Conservation (phyloP, 2,113 vertebrate genomes). For the Salminus brasiliensis region DNA sequence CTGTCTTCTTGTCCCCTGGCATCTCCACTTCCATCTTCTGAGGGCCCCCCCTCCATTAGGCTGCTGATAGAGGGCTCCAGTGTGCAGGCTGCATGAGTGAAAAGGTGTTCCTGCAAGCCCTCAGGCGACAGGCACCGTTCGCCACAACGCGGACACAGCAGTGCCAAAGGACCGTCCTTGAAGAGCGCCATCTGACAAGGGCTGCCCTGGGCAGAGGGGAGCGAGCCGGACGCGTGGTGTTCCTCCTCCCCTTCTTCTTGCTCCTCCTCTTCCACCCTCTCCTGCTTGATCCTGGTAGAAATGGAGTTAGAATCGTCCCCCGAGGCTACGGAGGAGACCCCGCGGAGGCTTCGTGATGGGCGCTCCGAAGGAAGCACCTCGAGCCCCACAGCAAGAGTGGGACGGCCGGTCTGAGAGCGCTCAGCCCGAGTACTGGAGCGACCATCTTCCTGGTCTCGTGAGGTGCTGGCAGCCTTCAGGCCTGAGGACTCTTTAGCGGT, state of each 20-base stretch:
- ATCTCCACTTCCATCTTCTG: slow-evolving; percentile 65
- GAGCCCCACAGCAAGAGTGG: slow-evolving; percentile 83
- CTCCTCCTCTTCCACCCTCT: slow-evolving; percentile 80
- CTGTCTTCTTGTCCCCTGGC: slow-evolving; percentile 65
- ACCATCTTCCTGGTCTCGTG: slow-evolving; percentile 60
- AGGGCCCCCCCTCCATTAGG: slow-evolving; percentile 78
- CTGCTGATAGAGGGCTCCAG: slow-evolving; percentile 75
- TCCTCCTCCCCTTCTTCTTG: slow-evolving; percentile 68
- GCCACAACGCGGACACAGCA: slow-evolving; percentile 91
- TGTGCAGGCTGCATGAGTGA: slow-evolving; percentile 84
- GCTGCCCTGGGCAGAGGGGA: slow-evolving; percentile 68
- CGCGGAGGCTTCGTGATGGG: slow-evolving; percentile 66
- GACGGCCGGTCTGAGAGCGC: slow-evolving; percentile 76
- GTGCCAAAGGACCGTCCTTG: slow-evolving; percentile 74
- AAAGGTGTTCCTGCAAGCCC: slow-evolving; percentile 86
- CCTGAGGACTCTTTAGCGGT: slow-evolving; percentile 77
- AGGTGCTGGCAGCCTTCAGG: slow-evolving; percentile 73
- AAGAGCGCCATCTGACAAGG: slow-evolving; percentile 66
- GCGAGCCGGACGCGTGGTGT: slow-evolving; percentile 66
- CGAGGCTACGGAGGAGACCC: slow-evolving; percentile 71
- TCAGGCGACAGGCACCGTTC: slow-evolving; percentile 86
- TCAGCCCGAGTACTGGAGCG: slow-evolving; percentile 68
- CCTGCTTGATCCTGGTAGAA: slow-evolving; percentile 84
- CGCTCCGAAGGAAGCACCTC: slow-evolving; percentile 77
- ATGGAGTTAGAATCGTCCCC: slow-evolving; percentile 78